phyloP scores from a whole-genome alignment of 2,797 vertebrate species.

The Anguilla pacifica region DNA sequence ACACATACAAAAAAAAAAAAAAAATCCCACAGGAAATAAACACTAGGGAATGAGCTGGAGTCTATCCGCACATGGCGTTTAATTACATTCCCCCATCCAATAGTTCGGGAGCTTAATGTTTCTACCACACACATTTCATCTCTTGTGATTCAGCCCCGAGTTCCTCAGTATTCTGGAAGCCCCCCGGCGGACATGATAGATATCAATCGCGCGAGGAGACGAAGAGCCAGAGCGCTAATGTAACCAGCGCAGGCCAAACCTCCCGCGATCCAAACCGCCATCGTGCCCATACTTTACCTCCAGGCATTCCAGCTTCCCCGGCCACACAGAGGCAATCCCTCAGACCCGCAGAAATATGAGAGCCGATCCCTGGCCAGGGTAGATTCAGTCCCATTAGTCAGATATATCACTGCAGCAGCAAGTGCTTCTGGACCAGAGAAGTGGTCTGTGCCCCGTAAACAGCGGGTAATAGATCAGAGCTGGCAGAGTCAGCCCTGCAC shows the following conservation, averaged over 20 bases:
- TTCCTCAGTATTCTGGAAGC: background rate
- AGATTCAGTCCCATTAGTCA: constrained; percentile 18
- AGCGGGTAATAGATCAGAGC: constrained; percentile 4
- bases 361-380: background rate
- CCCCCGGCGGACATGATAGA: constrained; percentile 24
- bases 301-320: constrained; percentile 6
- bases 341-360: constrained; percentile 32
- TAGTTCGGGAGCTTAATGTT: constrained; percentile 39
- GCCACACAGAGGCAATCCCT: constrained; percentile 36
- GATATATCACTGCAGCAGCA: constrained; percentile 18
- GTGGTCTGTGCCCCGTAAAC: constrained; percentile 6
- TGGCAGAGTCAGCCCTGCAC: background rate
- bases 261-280: background rate
- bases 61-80: constrained; percentile 35
- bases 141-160: background rate
- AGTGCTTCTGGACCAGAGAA: constrained; percentile 8
- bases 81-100: constrained; percentile 41
- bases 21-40: background rate
- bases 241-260: background rate
- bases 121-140: constrained; percentile 31
- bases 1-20: background rate
- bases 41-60: background rate
- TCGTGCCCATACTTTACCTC: constrained; percentile 3
- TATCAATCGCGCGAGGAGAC: constrained; percentile 1
- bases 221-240: background rate